Base-by-base conservation (phyloP, 2,888 invertebrate genomes). In the Eutolmus rufibarbis region DNA sequence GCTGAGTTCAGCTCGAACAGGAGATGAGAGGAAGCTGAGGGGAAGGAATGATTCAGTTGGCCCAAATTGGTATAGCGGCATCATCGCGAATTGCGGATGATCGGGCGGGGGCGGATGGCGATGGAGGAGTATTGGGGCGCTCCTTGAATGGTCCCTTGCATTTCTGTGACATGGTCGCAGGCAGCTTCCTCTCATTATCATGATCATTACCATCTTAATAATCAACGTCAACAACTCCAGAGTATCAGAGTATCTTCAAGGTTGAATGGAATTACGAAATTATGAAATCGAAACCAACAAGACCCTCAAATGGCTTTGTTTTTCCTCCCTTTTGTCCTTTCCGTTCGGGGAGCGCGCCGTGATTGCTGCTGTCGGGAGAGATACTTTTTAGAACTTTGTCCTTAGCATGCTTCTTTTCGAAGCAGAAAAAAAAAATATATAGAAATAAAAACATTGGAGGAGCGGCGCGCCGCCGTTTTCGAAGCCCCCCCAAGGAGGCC, bases 191-290 rank as follows among this genome's bases (percentile, higher is more conserved):
- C 78, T 86, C 86, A 86, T 86, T 86, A 86, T 79, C 86, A 86
- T 86, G 78, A 79, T 86, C 86, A 86, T 86, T 86, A 86, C 66
- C 78, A 86, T 74, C 74, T 57, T 84, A 84, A 84, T 84, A 84
- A 74, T 66, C 84, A 74, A 84, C 84, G 84, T 66, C 84, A 66
- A 40, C 74, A 56, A 81, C 57, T 81, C n/a, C 28, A 16, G 16
- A 46, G 43, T 46, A 46, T 46, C 43, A 14, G 40, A 34, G 31
- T 37, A 46, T 86, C 86, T 43, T 74, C 86, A 86, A 74, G 84
- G 84, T 84, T 74, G 84, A 40, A 40, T 66, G 84, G 66, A 66
- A 74, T 84, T 37, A 84, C 51, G 66, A 66, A 66, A 66, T 66
- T 66, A 66, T 66, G 66, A 66, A 66, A 66, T 74, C 84, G 84